Evolutionary conservation across 2,797 vertebrate genomes (phyloP).

Genomic region (Emydoidea blandingii): DNA sequence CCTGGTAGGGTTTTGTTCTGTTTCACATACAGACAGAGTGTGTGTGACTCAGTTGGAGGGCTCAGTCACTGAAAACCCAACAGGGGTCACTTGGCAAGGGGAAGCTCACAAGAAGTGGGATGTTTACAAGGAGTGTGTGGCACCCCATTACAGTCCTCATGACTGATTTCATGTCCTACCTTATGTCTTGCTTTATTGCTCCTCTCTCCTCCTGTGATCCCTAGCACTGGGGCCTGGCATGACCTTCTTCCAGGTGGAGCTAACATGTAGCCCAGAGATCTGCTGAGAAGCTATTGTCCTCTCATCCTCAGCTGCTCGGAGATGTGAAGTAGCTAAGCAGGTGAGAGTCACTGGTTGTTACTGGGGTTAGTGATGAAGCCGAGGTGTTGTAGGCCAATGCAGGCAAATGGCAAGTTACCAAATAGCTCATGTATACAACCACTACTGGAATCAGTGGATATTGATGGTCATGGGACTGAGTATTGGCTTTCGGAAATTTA

Average conservation of each 20-base stretch:
- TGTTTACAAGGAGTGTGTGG: no score
- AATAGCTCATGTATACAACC: fast-evolving
- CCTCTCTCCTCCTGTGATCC: neutral
- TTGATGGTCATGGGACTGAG: fast-evolving
- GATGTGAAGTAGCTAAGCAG: neutral
- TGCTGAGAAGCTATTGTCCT: neutral
- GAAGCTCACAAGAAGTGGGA: no score
- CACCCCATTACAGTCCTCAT: neutral
- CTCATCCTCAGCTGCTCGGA: neutral
- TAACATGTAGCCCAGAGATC: neutral
- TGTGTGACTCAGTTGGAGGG: no score
- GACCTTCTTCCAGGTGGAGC: neutral
- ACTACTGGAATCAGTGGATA: neutral
- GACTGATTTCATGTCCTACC: neutral
- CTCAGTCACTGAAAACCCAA: no score
- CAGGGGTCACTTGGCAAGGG: no score
- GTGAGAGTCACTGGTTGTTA: neutral
- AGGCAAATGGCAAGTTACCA: fast-evolving
- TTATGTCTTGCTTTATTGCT: neutral
- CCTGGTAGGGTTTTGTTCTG: no score
- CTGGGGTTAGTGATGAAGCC: fast-evolving
- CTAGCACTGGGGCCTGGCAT: fast-evolving
- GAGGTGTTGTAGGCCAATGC: neutral
- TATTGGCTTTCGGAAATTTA: neutral
- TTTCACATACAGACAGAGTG: no score